Percentiles rank a stretch among this genome's conserved stretches.
Conservation (phyloP, 2,113 vertebrate species). For the Bettongia penicillata region DNA sequence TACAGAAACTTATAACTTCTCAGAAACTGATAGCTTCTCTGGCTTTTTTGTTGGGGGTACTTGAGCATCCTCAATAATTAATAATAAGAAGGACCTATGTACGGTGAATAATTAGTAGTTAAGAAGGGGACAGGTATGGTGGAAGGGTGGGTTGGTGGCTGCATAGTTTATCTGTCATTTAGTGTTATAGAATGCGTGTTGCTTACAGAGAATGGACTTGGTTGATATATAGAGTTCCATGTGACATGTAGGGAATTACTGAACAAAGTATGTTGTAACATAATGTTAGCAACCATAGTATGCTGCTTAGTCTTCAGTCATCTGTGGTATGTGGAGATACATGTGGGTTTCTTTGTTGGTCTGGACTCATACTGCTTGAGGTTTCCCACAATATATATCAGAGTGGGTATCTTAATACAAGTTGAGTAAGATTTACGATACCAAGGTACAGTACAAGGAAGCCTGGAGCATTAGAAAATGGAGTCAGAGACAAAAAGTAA, state of each 20-base stretch:
- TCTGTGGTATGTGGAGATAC: background rate
- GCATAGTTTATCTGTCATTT: background rate
- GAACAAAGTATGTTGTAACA: background rate
- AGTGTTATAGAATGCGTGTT: background rate
- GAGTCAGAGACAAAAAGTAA: background rate
- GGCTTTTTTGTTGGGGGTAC: background rate
- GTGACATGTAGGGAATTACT: background rate
- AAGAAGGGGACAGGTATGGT: background rate
- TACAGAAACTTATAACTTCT: background rate
- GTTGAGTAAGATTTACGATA: background rate
- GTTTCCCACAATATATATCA: background rate
- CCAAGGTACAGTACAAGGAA: background rate
- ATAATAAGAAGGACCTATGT: too few species aligned
- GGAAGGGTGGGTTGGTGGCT: background rate
- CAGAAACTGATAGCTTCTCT: background rate
- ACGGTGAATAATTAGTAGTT: too few species aligned
- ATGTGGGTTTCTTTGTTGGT: background rate
- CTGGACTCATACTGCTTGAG: background rate
- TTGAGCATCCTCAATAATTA: background rate
- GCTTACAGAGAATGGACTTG: background rate
- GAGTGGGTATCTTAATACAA: background rate
- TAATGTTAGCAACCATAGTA: background rate
- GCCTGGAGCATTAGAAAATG: background rate
- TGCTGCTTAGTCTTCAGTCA: background rate
- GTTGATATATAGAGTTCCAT: background rate